Base-by-base conservation (phyloP, 2,797 vertebrate species). In the Crypturellus tataupa region DNA sequence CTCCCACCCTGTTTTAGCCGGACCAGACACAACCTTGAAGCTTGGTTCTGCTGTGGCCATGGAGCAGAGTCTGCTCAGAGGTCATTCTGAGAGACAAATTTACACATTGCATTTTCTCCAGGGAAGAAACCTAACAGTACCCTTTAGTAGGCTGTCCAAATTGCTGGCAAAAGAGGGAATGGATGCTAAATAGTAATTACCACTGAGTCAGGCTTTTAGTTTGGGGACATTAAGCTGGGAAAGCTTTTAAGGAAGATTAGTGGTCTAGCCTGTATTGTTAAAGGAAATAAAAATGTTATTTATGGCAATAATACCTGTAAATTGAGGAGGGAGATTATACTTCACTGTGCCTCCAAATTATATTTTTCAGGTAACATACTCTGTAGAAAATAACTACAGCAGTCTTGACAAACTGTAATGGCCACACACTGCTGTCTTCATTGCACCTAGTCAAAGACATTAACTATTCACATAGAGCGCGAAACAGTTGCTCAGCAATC, bases 131-230 rank as follows among this genome's bases (percentile, higher is more conserved):
- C 55, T 65, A 63, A 77, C 37, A 85, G 27, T 29, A 25, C 16
- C 44, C 55, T 87, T 31, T 73, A 90, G 78, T 60, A 81, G 33
- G 12, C 91, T 73, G 80, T 73, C 75, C 73, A 25, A 47, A 73
- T 70, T 53, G 21, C 60, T 93, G 82, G n/a, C 25, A 89, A 95
- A 92, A 80, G 39, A 62, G 27, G 62, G 44, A 85, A 85, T 40
- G 40, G 33, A 46, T 85, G 39, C 47, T 80, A 90, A 87, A 80
- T 29, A 80, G 15, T 49, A 89, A 85, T 93, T 84, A 58, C 49
- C 33, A 65, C 29, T 37, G n/a, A 55, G 35, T 3, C 55, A 86
- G 27, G 9, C 16, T 44, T 92, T 93, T 67, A 24, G 10, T 90
- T 9, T 51, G 42, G 58, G 60, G 21, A 80, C 13, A 8, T 60